Evolutionary conservation across 1,140 invertebrate genomes (phyloP), one percentile per base, ranked within the genome.

Genomic region (Acromyrmex echinatior): DNA sequence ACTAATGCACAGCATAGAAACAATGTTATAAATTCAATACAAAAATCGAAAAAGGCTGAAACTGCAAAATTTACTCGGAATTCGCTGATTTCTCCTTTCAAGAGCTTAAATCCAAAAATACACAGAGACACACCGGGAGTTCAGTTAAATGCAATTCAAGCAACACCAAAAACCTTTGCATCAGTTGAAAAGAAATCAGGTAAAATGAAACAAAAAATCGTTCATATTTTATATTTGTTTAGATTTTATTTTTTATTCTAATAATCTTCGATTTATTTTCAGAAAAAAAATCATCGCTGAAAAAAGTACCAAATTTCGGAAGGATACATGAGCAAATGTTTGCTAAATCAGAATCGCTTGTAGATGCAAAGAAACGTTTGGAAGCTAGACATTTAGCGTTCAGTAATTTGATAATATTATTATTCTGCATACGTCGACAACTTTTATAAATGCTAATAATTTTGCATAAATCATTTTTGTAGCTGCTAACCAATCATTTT

Each of bases 301-400:
- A 96, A 92, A 58, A 97, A 96, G 91, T 93, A 96, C 97, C 97
- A 14, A 96, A 97, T 93, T 97, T 97, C 88, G 95, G 96, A 5
- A 96, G 96, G 7, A 96, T 97, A 58, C 97, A 97, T 89, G 94
- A 97, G 87, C 96, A 96, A 89, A 95, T 96, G 66, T 97, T 97
- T 88, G 95, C 94, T 5, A 96, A 96, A 90, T 97, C 97, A 96
- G 97, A 97, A 92, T 97, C 96, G 56, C 86, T 97, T 16, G 94
- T 96, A 35, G 96, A 97, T 92, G 91, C 92, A 95, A 86, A 96
- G 95, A 93, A 96, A 95, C 58, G 94, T 94, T 87, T 96, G 95
- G 6, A 96, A 96, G 7, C 94, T 92, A 87, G 92, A 16, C 92
- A 94, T 39, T 39, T 84, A 45, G 71, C 82, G 51, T 79, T 94